Percentiles rank a stretch among this genome's conserved stretches.
phyloP scores from a whole-genome alignment of 2,113 vertebrate genomes.

The Phalacrocorax pelagicus region DNA sequence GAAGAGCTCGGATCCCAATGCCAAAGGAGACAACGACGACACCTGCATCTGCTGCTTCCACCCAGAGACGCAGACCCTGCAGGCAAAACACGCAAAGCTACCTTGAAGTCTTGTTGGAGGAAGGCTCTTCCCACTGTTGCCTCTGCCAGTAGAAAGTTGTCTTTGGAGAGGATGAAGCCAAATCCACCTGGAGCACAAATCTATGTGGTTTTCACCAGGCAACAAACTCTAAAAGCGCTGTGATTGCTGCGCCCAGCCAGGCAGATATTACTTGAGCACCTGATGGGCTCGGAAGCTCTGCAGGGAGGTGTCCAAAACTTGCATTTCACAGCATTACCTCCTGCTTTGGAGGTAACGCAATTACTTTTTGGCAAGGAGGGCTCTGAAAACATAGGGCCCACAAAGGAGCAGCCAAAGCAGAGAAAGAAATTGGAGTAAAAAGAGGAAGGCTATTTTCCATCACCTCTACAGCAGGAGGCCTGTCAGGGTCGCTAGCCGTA shows the following conservation, averaged over 20 bases:
- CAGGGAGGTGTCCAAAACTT: neutral
- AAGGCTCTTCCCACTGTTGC: neutral
- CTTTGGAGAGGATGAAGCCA: neutral
- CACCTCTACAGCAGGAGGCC: neutral
- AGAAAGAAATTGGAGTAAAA: neutral
- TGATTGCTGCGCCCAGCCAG: neutral
- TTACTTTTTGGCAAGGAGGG: neutral
- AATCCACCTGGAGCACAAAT: neutral
- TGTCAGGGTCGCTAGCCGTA: neutral
- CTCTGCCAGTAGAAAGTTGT: neutral
- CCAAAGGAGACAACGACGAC: constrained; percentile 70
- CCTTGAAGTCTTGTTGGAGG: neutral
- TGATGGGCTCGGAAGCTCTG: neutral
- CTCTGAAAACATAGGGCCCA: neutral
- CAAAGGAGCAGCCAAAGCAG: neutral
- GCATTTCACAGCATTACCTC: neutral
- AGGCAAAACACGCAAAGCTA: neutral
- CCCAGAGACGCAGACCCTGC: constrained; percentile 64
- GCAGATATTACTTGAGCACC: neutral
- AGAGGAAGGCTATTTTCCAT: neutral
- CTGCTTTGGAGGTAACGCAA: neutral
- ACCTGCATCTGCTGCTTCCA: constrained; percentile 55
- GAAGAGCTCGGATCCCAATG: constrained; percentile 59
- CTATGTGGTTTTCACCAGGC: neutral
- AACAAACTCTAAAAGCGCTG: accelerated